Percentiles rank a stretch among this genome's conserved stretches.
phyloP scores from a whole-genome alignment of 2,797 vertebrate species.

The Esox masquinongy region DNA sequence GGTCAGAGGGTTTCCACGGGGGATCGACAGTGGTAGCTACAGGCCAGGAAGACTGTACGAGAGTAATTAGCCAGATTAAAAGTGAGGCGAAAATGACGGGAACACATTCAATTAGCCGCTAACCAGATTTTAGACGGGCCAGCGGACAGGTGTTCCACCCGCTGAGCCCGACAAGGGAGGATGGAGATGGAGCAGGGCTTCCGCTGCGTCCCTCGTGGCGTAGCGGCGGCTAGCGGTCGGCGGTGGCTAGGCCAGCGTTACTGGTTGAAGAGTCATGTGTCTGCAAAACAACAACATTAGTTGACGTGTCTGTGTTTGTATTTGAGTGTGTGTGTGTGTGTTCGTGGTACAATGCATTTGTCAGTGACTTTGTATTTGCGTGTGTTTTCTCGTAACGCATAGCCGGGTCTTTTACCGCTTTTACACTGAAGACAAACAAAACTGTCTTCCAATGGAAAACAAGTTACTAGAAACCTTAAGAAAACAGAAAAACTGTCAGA shows the following conservation, averaged over 20 bases:
- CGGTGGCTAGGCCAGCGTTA: conserved; percentile 48
- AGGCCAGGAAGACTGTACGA: conserved; percentile 75
- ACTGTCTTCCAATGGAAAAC: background rate
- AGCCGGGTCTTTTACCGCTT: background rate
- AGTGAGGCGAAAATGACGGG: conserved; percentile 68
- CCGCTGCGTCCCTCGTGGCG: conserved; percentile 36
- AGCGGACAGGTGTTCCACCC: conserved; percentile 71
- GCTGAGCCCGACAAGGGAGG: conserved; percentile 60
- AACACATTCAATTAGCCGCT: conserved; percentile 78
- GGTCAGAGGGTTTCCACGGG: conserved; percentile 52
- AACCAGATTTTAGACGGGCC: conserved; percentile 80
- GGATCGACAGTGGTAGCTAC: conserved; percentile 61
- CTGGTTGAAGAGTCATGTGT: conserved; percentile 12
- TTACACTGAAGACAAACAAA: background rate
- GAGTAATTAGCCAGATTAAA: conserved; percentile 78
- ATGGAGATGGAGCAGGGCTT: conserved; percentile 45
- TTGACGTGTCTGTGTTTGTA: background rate
- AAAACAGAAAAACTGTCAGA: background rate
- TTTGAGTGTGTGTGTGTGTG: background rate
- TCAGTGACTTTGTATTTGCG: background rate
- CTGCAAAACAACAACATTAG: background rate
- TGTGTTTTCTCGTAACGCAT: conserved; percentile 15
- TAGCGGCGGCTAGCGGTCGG: conserved; percentile 3
- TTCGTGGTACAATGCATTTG: background rate
- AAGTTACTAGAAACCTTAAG: background rate